A percentile compares a stretch with the other conserved stretches of the same genome.
These are phyloP conservation scores for Naja naja DNA, from an alignment of 2,113 vertebrate genomes.

Conservation along the genomic window DNA sequence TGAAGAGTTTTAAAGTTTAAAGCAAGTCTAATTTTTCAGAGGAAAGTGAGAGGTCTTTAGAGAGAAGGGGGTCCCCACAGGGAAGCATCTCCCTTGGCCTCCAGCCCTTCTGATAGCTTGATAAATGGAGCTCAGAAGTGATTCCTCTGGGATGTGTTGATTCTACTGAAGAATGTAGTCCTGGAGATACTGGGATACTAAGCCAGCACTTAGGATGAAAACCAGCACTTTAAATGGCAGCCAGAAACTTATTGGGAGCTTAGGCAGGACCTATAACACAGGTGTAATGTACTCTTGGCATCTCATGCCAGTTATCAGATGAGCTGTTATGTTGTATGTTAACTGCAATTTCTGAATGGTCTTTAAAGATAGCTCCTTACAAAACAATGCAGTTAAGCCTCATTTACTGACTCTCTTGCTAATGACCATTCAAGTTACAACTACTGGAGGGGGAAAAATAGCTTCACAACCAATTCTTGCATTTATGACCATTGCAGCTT, in stretches of 20 bases:
- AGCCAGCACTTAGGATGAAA: not conserved
- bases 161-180: not conserved
- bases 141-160: not conserved
- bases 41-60: not conserved
- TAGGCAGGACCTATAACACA: not conserved
- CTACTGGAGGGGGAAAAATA: too few relatives aligned
- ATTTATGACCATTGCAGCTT: too few relatives aligned
- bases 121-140: not conserved
- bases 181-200: not conserved
- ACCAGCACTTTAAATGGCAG: not conserved
- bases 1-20: not conserved
- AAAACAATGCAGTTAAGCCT: too few relatives aligned
- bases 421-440: too few relatives aligned
- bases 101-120: not conserved
- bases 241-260: not conserved
- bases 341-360: too few relatives aligned
- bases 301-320: too few relatives aligned
- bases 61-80: not conserved
- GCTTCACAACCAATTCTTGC: too few relatives aligned
- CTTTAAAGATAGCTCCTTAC: too few relatives aligned
- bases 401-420: too few relatives aligned
- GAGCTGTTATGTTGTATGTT: too few relatives aligned
- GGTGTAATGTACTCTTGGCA: too few relatives aligned
- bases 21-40: not conserved
- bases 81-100: not conserved